Conservation (phyloP, 1,140 invertebrate genomes). For the Anastrepha ludens region DNA sequence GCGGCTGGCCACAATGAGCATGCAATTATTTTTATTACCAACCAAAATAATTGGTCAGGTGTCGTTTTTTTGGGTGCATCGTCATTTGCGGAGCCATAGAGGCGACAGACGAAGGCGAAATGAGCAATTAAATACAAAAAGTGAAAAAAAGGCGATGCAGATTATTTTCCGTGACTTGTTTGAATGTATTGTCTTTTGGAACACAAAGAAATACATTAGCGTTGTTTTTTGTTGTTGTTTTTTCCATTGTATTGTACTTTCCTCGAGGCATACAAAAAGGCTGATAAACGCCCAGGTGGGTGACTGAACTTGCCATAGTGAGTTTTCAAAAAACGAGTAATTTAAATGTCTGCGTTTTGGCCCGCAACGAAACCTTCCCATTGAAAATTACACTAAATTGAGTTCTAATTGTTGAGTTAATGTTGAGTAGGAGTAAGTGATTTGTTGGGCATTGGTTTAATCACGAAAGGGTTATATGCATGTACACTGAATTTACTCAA, state of each 20-base stretch:
- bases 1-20: not conserved
- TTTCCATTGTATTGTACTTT: not conserved
- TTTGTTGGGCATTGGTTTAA: not conserved
- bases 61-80: not conserved
- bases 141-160: not conserved
- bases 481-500: no score
- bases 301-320: not conserved
- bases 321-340: not conserved
- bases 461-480: not conserved
- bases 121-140: slow-evolving; percentile 24
- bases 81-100: not conserved
- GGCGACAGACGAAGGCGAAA: not conserved
- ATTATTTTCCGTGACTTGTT: slow-evolving; percentile 16
- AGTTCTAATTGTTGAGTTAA: no score
- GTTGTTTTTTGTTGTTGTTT: not conserved
- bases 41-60: slow-evolving; percentile 9
- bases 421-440: not conserved
- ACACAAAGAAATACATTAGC: not conserved
- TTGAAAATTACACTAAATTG: no score
- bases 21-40: slow-evolving; percentile 20
- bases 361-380: not conserved
- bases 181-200: not conserved
- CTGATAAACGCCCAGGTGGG: not conserved
- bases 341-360: not conserved
- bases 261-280: not conserved